Base-by-base conservation (phyloP, 2,888 invertebrate genomes). In the Lasioglossum marginatum region DNA sequence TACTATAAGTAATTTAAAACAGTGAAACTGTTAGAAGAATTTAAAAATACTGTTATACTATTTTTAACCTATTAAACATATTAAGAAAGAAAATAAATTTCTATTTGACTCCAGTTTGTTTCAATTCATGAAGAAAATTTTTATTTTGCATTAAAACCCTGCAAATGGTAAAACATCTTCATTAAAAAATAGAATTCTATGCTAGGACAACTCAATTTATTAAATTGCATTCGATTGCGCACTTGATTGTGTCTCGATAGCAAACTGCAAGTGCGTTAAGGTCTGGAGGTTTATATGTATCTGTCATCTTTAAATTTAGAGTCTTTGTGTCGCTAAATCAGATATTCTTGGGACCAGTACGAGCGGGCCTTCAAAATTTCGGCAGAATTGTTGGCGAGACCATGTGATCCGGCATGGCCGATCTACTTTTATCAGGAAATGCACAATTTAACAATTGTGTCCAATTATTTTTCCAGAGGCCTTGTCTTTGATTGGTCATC, bases 361-460 rank as follows among this genome's bases (percentile, higher is more conserved):
- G 3, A 4, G 43, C 40, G 37, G 37, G 8, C 72, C 79, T 82
- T 79, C 68, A 63, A 85, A 86, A 90, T 90, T 90, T 90, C 83
- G 90, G 86, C 81, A 76, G 81, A 90, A 88, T 87, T 87, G 79
- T 70, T 85, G 81, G 37, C 82, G 84, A 79, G 83, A 86, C 83
- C 48, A 79, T 76, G 82, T 77, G 83, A 89, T 91, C 89, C 90
- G 87, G 83, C 82, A 81, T 77, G 83, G 73, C 77, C 86, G 89
- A 87, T 82, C 82, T 87, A 90, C 81, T 92, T 91, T 92, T 91
- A 92, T 92, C 83, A 92, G 93, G 94, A 94, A 94, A 94, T 93
- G 92, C 93, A 94, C 92, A 93, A 94, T 94, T 94, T 93, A 94
- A 93, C 93, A 94, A 94, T 94, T 94, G 93, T 87, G 84, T 89